Percentiles rank a stretch among this genome's conserved stretches.
Evolutionary conservation across 2,888 invertebrate genomes (phyloP).

Genomic region (Phalangium opilio): DNA sequence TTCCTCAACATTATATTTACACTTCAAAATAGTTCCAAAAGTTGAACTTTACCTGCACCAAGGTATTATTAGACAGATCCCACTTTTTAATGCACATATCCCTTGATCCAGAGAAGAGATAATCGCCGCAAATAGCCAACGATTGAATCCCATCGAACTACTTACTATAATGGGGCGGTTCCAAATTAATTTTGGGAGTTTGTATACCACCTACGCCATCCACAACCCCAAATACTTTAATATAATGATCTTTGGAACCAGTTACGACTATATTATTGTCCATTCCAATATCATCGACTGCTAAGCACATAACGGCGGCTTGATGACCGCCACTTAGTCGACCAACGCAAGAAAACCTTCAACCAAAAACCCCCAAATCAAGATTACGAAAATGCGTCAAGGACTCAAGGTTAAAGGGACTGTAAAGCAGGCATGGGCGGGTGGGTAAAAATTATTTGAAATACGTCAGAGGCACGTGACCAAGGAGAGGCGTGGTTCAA

Average conservation of each 20-base stretch:
- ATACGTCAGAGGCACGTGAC: too few relatives aligned
- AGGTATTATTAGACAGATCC: constrained; percentile 41
- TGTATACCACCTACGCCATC: constrained; percentile 36
- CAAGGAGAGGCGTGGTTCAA: too few relatives aligned
- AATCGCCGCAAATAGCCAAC: constrained; percentile 47
- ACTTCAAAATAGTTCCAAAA: not conserved
- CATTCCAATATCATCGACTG: constrained; percentile 40
- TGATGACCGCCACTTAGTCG: constrained; percentile 63
- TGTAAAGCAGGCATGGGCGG: too few relatives aligned
- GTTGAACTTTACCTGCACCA: constrained; percentile 30
- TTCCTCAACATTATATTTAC: not conserved
- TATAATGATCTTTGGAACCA: constrained; percentile 72
- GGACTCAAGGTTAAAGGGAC: too few relatives aligned
- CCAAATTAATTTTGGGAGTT: constrained; percentile 46
- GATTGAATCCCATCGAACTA: constrained; percentile 80
- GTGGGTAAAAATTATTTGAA: too few relatives aligned
- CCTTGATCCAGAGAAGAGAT: constrained; percentile 64
- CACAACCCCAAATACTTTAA: constrained; percentile 43
- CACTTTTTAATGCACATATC: constrained; percentile 76
- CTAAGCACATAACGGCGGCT: constrained; percentile 68
- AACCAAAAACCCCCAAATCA: too few relatives aligned
- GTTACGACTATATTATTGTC: constrained; percentile 52
- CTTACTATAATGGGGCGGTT: constrained; percentile 79
- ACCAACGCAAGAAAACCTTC: constrained; percentile 51
- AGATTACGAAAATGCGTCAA: too few relatives aligned